phyloP scores from a whole-genome alignment of 2,888 invertebrate genomes.

The Netelia virgata region DNA sequence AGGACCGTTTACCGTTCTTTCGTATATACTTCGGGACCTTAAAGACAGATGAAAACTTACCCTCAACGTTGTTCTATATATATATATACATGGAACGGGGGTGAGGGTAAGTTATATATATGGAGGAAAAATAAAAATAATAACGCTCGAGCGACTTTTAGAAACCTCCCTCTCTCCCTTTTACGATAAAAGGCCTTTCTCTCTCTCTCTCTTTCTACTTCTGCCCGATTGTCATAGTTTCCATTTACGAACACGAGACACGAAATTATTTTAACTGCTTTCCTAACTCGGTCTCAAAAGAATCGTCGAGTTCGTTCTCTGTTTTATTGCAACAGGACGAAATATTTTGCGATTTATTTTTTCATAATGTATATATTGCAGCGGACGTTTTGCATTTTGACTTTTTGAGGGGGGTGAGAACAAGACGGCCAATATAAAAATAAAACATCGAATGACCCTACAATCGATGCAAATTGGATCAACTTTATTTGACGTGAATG shows the following conservation, averaged over 20 bases:
- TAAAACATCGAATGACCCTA: conserved; percentile 22
- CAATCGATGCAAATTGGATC: conserved; percentile 46
- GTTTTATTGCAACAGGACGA: conserved; percentile 5
- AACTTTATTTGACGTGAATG: conserved; percentile 22
- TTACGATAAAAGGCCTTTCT: conserved; percentile 44
- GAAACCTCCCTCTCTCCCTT: conserved; percentile 34
- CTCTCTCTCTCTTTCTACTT: conserved; percentile 23
- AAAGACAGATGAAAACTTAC: conserved; percentile 54
- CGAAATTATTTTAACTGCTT: conserved; percentile 59
- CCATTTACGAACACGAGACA: conserved; percentile 34
- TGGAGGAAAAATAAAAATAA: conserved; percentile 36
- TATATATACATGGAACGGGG: not conserved
- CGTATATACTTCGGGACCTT: conserved; percentile 25
- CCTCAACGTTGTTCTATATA: conserved; percentile 19
- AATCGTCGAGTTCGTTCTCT: conserved; percentile 27
- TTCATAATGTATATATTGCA: not conserved
- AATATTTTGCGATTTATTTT: conserved; percentile 5
- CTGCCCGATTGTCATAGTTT: conserved; percentile 14
- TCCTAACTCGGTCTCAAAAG: conserved; percentile 54
- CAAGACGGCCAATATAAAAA: not conserved
- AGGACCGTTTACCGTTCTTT: conserved; percentile 62
- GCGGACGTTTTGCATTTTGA: not conserved
- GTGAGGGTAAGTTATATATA: too few species aligned
- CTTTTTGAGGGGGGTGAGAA: conserved; percentile 8
- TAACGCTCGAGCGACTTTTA: conserved; percentile 16